Base-by-base conservation (phyloP, 2,888 invertebrate species). In the Brenthis daphne region DNA sequence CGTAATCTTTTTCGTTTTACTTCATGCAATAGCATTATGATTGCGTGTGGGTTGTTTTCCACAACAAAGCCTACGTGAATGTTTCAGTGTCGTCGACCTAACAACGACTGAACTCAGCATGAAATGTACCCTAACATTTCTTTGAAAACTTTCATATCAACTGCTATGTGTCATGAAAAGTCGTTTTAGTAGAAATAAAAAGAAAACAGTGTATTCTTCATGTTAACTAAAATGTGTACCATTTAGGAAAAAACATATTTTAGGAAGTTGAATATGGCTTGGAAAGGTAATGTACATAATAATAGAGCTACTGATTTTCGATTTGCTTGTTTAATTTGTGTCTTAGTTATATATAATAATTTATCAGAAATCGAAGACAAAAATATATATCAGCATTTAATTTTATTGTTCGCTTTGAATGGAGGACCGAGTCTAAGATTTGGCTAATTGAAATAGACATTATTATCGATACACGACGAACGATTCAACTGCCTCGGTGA, bases 31-130 rank as follows among this genome's bases (percentile, higher is more conserved):
- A 66, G 65, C 65, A 70, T 68, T 70, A 70, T 69, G 79, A 80
- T 79, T 81, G 79, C 73, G 73, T 75, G 74, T 68, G 69, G 72
- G 72, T 72, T 72, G 71, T 70, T 73, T 73, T 66, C 70, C 69
- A 69, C 70, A 74, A 76, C 73, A 76, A 74, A 72, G 73, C 76
- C 75, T 64, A 70, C 72, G 74, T 72, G 74, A 73, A 74, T 72
- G 73, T 72, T 75, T 73, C 73, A 74, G 76, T 73, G 76, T 75
- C 76, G 70, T 74, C 73, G 76, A 75, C 75, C 76, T 76, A 70
- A 72, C 74, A 71, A 72, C 75, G 72, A 73, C 72, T 74, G 65
- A 76, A 71, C 67, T 73, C 69, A 63, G 68, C 72, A 67, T 70
- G 68, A 72, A 74, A 73, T 72, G 71, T 72, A 67, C 74, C 73